phyloP scores from a whole-genome alignment of 23 tunicate species.

The Phallusia fumigata region DNA sequence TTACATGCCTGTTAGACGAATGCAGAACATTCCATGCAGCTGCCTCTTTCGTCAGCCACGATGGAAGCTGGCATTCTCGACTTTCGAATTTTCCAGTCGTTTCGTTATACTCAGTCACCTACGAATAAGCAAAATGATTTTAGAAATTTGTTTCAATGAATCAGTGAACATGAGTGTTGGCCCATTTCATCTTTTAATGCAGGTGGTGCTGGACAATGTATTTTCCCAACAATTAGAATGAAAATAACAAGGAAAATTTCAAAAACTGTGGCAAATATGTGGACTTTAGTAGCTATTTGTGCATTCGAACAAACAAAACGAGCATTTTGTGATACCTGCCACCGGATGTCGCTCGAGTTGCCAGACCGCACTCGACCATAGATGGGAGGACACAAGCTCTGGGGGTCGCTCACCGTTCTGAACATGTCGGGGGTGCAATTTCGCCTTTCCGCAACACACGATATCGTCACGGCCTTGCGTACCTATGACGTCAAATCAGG shows the following conservation, averaged over 20 bases:
- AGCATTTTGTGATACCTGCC: slow-evolving; percentile 70
- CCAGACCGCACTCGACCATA: slow-evolving; percentile 69
- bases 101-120: slow-evolving; percentile 76
- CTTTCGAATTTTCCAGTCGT: slow-evolving; percentile 45
- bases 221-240: too few species aligned
- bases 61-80: slow-evolving; percentile 60
- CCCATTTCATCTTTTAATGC: too few species aligned
- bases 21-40: slow-evolving; percentile 40
- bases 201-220: too few species aligned
- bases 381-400: slow-evolving; percentile 68
- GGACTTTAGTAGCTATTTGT: too few species aligned
- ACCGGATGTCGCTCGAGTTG: slow-evolving; percentile 32
- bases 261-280: too few species aligned
- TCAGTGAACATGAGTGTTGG: too few species aligned
- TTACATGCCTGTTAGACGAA: slow-evolving; percentile 67
- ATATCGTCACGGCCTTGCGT: slow-evolving; percentile 71
- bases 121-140: not conserved
- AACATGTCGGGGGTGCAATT: slow-evolving; percentile 37
- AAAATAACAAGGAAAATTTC: too few species aligned
- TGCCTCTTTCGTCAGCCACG: slow-evolving; percentile 64
- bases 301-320: not conserved
- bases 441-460: slow-evolving; percentile 58
- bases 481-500: slow-evolving; percentile 28
- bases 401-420: not conserved
- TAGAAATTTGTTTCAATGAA: too few species aligned